Percentiles rank a stretch among this genome's conserved stretches.
These are phyloP conservation scores for Leguminivora glycinivorella DNA, from an alignment of 1,140 invertebrate genomes.

Conservation along the genomic window DNA sequence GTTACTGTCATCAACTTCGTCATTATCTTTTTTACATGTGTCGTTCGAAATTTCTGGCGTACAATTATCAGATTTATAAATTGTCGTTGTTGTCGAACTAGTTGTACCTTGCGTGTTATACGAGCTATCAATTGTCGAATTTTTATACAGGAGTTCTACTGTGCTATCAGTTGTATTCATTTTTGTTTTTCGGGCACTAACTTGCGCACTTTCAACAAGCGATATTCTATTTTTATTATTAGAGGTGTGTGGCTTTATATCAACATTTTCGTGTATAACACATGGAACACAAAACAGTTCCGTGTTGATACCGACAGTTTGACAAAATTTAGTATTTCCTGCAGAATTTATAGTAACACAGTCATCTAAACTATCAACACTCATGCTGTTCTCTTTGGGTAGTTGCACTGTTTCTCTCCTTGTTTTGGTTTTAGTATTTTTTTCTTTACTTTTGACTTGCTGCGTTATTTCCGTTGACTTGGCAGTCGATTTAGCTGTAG, in stretches of 20 bases:
- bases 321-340: constrained; percentile 44
- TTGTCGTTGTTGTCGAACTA: constrained; percentile 28
- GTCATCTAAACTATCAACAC: constrained; percentile 68
- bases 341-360: constrained; percentile 31
- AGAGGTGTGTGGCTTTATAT: constrained; percentile 42
- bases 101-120: constrained; percentile 46
- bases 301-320: constrained; percentile 63
- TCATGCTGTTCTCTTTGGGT: constrained; percentile 62
- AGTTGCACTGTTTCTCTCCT: constrained; percentile 29
- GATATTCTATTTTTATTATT: constrained; percentile 35
- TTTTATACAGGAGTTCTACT: constrained; percentile 63
- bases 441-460: constrained; percentile 23
- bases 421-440: constrained; percentile 27
- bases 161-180: constrained; percentile 36
- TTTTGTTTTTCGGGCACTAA: constrained; percentile 32
- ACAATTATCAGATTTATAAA: background rate
- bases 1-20: background rate
- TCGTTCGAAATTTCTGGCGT: background rate
- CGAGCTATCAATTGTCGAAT: constrained; percentile 54
- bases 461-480: background rate
- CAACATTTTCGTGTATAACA: constrained; percentile 56
- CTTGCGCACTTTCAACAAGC: constrained; percentile 30
- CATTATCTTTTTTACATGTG: background rate
- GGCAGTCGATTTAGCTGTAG: background rate
- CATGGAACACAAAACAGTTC: constrained; percentile 67